These are phyloP conservation scores for Cryptocephalus primarius DNA, from an alignment of 2,888 invertebrate species.

Conservation along the genomic window DNA sequence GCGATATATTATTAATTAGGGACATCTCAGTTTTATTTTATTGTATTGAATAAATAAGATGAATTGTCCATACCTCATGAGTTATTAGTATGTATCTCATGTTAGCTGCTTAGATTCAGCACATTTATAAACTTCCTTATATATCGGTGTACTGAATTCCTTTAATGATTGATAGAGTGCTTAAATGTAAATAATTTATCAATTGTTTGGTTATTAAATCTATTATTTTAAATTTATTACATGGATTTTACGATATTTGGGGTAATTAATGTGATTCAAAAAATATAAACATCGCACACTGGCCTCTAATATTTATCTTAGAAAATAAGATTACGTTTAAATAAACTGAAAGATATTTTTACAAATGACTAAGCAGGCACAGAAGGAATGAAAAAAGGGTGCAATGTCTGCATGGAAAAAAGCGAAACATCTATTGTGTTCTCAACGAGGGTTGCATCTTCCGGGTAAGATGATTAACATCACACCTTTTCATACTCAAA, in stretches of 20 bases:
- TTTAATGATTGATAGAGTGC: too few species aligned
- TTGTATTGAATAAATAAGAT: constrained; percentile 7
- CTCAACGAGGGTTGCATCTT: constrained; percentile 26
- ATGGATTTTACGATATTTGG: too few species aligned
- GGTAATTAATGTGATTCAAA: too few species aligned
- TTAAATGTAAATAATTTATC: too few species aligned
- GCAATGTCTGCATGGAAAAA: constrained; percentile 9
- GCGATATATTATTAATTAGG: constrained; percentile 5
- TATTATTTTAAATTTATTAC: too few species aligned
- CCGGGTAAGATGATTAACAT: constrained; percentile 30
- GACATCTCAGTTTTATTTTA: constrained; percentile 7
- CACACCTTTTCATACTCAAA: constrained; percentile 28
- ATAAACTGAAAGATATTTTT: constrained; percentile 19
- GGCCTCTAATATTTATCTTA: too few species aligned
- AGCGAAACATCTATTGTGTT: constrained; percentile 23
- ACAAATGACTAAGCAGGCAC: constrained; percentile 19
- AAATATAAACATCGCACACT: too few species aligned
- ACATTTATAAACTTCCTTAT: constrained; percentile 1
- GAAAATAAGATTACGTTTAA: constrained; percentile 13
- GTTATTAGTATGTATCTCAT: constrained; percentile 6
- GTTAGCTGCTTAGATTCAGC: constrained; percentile 7
- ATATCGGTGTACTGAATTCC: too few species aligned
- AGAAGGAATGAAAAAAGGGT: constrained; percentile 10
- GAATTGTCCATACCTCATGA: constrained; percentile 8
- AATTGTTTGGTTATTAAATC: too few species aligned